A percentile compares a stretch with the other conserved stretches of the same genome.
These are phyloP conservation scores for Orthosia gracilis DNA, from an alignment of 2,888 invertebrate species.

Conservation along the genomic window DNA sequence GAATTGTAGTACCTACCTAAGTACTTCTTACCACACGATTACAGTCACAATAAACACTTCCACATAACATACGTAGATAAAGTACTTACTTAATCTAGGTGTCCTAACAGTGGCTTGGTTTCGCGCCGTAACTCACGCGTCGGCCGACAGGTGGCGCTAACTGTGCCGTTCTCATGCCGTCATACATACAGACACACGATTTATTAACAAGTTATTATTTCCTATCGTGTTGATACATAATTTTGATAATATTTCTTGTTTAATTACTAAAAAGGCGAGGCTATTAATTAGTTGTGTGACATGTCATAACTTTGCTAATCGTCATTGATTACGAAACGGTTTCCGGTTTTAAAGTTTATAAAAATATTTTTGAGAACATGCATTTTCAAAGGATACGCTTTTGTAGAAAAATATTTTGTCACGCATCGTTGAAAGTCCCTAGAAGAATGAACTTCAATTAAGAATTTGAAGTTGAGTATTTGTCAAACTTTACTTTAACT, in stretches of 20 bases:
- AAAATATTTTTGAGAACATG: neutral
- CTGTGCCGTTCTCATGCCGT: constrained; percentile 42
- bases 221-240: constrained; percentile 32
- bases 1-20: no score
- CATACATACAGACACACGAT: constrained; percentile 21
- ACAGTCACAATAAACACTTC: constrained; percentile 23
- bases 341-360: neutral
- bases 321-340: neutral
- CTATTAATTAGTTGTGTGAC: neutral
- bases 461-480: no score
- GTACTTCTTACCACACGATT: neutral
- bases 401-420: neutral
- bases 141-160: constrained; percentile 52
- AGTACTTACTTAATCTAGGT: constrained; percentile 46
- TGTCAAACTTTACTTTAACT: no score
- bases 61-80: constrained; percentile 17
- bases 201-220: constrained; percentile 43
- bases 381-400: neutral
- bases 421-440: neutral
- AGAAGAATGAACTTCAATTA: neutral
- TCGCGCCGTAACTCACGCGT: constrained; percentile 44
- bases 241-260: constrained; percentile 11
- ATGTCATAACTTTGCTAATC: neutral
- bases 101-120: constrained; percentile 24
- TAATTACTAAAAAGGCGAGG: neutral